These are phyloP conservation scores for Microcebus ravelobensis DNA, from an alignment of 2,113 vertebrate species.

Conservation along the genomic window DNA sequence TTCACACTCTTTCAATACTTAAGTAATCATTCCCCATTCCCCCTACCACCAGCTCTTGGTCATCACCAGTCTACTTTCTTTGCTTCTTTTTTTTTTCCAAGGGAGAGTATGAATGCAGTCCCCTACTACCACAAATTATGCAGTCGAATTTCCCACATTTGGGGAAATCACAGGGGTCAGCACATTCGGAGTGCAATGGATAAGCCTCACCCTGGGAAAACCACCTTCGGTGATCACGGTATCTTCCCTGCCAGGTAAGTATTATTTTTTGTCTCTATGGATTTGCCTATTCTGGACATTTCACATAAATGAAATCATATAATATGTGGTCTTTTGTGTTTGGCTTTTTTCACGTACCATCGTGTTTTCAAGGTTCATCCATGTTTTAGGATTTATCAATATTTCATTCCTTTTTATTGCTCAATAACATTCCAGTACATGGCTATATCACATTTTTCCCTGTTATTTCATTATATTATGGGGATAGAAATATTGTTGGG, in stretches of 20 bases:
- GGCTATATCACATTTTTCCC: too few relatives aligned
- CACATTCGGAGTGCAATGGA: too few relatives aligned
- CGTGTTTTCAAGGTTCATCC: background rate
- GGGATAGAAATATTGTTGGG: too few relatives aligned
- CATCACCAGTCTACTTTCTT: background rate
- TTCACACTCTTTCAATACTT: background rate
- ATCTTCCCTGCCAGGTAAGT: too few relatives aligned
- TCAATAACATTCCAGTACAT: background rate
- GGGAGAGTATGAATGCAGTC: too few relatives aligned
- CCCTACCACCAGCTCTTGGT: background rate
- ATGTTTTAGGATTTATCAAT: background rate
- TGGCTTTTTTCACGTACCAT: background rate
- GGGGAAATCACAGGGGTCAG: too few relatives aligned
- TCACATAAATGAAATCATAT: background rate
- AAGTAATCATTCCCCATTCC: background rate
- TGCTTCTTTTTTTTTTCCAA: too few relatives aligned
- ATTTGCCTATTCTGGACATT: background rate
- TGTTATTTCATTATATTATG: too few relatives aligned
- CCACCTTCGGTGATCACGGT: too few relatives aligned
- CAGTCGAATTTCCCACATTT: too few relatives aligned
- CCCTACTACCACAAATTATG: too few relatives aligned
- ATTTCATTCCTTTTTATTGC: background rate
- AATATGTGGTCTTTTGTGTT: background rate
- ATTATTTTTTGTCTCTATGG: background rate
- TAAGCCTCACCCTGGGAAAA: too few relatives aligned